Base-by-base conservation (phyloP, 2,113 vertebrate species). In the Glaucidium brasilianum region DNA sequence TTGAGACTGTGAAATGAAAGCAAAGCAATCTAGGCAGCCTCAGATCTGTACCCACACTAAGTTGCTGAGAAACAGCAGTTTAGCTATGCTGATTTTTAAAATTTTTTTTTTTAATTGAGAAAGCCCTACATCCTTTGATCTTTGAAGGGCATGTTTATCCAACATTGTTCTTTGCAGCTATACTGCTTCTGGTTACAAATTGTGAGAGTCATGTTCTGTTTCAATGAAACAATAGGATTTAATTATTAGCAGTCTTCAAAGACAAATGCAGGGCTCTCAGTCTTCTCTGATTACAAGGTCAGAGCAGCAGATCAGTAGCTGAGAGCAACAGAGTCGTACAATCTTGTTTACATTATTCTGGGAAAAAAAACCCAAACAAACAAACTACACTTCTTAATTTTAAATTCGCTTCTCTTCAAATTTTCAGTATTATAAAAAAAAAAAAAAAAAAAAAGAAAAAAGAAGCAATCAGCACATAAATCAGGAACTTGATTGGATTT, bases 221-320 rank as follows among this genome's bases (percentile, higher is more conserved):
- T 91, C 96, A 72, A 84, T 56, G 87, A 92, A 96, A 97, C 96
- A 97, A 97, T 96, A 47, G 96, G 87, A 93, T 96, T 97, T 96
- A 97, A 97, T 97, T 96, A 96, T 89, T 94, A 94, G 90, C 90
- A 79, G 76, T 86, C 94, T 97, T 96, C 95, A 96, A 95, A 97
- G 97, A 92, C 93, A 82, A 95, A 83, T 19, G 56, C 32, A 21
- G 37, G 66, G 79, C 83, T 92, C 22, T 5, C 21, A 92, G 82
- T 60, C 75, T 84, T 86, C 84, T 95, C 85, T 81, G 90, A 85
- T 94, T 96, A 89, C 82, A 93, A 96, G 90, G 93, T 92, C 94
- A 95, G 68, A 90, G 84, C 43, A 82, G 84, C 50, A 87, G 92
- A 96, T 73, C 76, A 58, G 55, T 50, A 43, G 63, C 10, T 82